Percentiles rank a stretch among this genome's conserved stretches.
Evolutionary conservation across 2,113 vertebrate species (phyloP).

Genomic region (Gobio gobio): DNA sequence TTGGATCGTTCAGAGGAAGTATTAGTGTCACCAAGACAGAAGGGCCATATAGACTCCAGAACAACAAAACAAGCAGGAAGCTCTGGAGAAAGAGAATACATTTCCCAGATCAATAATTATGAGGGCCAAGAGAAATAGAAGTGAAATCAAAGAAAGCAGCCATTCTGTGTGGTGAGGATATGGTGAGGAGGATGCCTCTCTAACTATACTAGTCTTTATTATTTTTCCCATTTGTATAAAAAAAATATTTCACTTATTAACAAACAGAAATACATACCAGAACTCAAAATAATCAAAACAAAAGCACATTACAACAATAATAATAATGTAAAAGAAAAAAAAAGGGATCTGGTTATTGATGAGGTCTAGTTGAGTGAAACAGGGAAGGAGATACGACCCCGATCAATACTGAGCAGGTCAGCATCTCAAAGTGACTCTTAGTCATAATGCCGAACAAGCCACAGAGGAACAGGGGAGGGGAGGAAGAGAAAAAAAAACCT

Average conservation of each 20-base stretch:
- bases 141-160: background rate
- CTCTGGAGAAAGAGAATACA: conserved; percentile 34
- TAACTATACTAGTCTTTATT: background rate
- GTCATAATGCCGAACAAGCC: conserved; percentile 49
- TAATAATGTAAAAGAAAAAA: too few relatives aligned
- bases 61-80: conserved; percentile 31
- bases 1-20: conserved; percentile 43
- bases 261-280: too few relatives aligned
- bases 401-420: conserved; percentile 56
- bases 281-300: too few relatives aligned
- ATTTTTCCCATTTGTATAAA: background rate
- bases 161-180: background rate
- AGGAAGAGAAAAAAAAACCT: background rate
- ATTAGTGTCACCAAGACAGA: conserved; percentile 41
- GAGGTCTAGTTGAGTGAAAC: conserved; percentile 43
- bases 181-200: background rate
- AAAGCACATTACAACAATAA: too few relatives aligned
- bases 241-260: too few relatives aligned
- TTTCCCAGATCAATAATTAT: conserved; percentile 45
- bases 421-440: conserved; percentile 50
- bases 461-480: conserved; percentile 20
- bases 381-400: conserved; percentile 42
- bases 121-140: conserved; percentile 12
- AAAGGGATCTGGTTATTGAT: conserved; percentile 42
- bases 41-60: conserved; percentile 29